Base-by-base conservation (phyloP, 2,113 vertebrate genomes). In the Heterocephalus glaber region DNA sequence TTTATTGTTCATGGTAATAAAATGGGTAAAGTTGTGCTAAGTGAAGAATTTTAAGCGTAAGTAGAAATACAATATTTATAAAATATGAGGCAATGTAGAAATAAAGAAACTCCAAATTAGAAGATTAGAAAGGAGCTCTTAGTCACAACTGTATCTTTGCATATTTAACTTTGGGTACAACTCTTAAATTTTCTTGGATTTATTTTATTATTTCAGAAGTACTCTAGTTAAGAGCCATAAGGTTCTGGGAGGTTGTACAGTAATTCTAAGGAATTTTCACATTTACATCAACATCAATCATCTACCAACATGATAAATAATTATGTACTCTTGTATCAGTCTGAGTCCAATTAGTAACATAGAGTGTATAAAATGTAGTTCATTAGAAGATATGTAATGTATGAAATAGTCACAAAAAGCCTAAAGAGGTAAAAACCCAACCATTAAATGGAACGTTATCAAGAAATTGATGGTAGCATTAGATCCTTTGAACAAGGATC, bases 1-100 rank as follows among this genome's bases (percentile, higher is more conserved):
- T 58, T 85, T 92, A 74, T 90, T 92, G 93, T 66, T 92, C 79
- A 44, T 91, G 9, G 7, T 87, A 79, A 22, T 74, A 95, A 95
- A 91, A 68, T 79, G 90, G 28, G 56, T 61, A 20, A 85, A 63
- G 54, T 77, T 52, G 0, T 86, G 86, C 81, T 58, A 81, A 28
- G 56, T 54, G 5, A 7, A 90, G 41, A 86, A 86, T 11, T 49
- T 60, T 90, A 79, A 74, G 35, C 3, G 41, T 68, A 92, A 74
- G 28, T 24, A 96, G 26, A 96, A 85, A 89, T 49, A 30, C 14
- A 66, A 65, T 83, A 68, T 70, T 86, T 96, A 65, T 66, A 86
- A 80, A 79, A 86, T 82, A 70, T 52, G 79, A 95, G 38, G 14
- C 70, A 91, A 85, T 85, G 2, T 24, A 80, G 7, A 77, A 56